Evolutionary conservation across 2,888 invertebrate genomes (phyloP).

Genomic region (Aleiodes leptofemur): DNA sequence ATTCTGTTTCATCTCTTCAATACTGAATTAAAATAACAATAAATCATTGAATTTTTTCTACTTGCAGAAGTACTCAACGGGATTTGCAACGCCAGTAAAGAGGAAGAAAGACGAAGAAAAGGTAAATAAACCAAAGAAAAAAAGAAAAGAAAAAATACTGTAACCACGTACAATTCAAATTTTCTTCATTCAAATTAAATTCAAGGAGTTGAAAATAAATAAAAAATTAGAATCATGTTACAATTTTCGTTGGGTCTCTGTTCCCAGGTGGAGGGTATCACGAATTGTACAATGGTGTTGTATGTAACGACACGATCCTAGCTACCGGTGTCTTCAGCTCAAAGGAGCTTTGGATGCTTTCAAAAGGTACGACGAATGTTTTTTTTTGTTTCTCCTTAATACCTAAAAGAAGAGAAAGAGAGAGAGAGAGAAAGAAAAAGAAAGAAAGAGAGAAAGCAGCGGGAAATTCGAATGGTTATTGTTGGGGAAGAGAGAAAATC

Average conservation of each 20-base stretch:
- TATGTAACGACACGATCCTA: slow-evolving; percentile 99
- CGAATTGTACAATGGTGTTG: slow-evolving; percentile 98
- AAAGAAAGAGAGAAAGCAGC: slow-evolving; percentile 26
- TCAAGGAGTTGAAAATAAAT: slow-evolving; percentile 13
- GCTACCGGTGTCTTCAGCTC: slow-evolving; percentile 99
- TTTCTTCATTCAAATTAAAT: neutral
- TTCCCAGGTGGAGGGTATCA: slow-evolving; percentile 78
- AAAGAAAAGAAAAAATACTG: neutral
- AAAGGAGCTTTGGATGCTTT: slow-evolving; percentile 98
- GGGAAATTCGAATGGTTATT: slow-evolving; percentile 1
- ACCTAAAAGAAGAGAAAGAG: slow-evolving; percentile 41
- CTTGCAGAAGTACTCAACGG: slow-evolving; percentile 74
- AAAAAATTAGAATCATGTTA: slow-evolving; percentile 36
- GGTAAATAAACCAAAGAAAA: slow-evolving; percentile 59
- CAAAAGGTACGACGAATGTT: slow-evolving; percentile 85
- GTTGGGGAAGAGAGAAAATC: neutral
- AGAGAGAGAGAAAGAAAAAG: slow-evolving; percentile 3
- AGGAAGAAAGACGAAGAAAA: slow-evolving; percentile 74
- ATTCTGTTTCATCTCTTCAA: too few species aligned
- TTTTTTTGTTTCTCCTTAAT: slow-evolving; percentile 52
- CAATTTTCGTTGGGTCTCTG: slow-evolving; percentile 69
- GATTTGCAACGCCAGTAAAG: slow-evolving; percentile 74
- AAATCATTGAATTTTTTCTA: slow-evolving; percentile 44
- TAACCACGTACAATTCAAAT: neutral
- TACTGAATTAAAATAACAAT: neutral